These are phyloP conservation scores for Cherax quadricarinatus DNA, from an alignment of 1,140 invertebrate species.

Conservation along the genomic window DNA sequence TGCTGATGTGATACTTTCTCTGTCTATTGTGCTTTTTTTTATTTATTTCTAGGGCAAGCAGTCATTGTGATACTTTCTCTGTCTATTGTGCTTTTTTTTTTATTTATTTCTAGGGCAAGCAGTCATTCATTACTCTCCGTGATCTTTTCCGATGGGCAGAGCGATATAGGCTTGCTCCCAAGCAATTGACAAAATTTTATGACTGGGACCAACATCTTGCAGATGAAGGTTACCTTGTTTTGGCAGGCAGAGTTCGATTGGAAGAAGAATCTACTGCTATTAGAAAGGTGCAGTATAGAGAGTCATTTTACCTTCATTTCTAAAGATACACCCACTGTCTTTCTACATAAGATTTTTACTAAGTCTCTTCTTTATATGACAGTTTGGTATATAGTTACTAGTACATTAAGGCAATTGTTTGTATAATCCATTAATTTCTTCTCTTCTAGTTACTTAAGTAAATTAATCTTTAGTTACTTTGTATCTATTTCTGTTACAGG, in stretches of 20 bases:
- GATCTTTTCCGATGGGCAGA: conserved; percentile 99
- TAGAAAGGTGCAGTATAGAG: conserved; percentile 35
- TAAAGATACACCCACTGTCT: neutral
- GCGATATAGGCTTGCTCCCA: conserved; percentile 87
- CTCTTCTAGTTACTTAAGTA: too few relatives aligned
- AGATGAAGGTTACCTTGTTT: conserved; percentile 96
- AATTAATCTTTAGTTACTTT: neutral
- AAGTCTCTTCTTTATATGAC: too few relatives aligned
- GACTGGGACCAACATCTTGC: conserved; percentile 99
- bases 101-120: conserved; percentile 83
- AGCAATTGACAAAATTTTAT: conserved; percentile 83
- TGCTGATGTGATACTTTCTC: too few relatives aligned
- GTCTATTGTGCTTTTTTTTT: neutral
- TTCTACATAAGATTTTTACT: too few relatives aligned
- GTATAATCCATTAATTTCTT: too few relatives aligned
- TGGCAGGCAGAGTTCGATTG: conserved; percentile 95
- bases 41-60: conserved; percentile 84
- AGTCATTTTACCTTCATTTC: neutral
- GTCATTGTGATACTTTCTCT: conserved; percentile 80
- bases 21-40: too few relatives aligned
- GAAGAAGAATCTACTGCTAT: conserved; percentile 84
- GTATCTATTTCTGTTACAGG: conserved; percentile 81
- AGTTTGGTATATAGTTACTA: too few relatives aligned
- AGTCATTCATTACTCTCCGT: conserved; percentile 95
- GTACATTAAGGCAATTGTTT: too few relatives aligned